These are phyloP conservation scores for Colaptes auratus DNA, from an alignment of 2,113 vertebrate species.

Conservation along the genomic window DNA sequence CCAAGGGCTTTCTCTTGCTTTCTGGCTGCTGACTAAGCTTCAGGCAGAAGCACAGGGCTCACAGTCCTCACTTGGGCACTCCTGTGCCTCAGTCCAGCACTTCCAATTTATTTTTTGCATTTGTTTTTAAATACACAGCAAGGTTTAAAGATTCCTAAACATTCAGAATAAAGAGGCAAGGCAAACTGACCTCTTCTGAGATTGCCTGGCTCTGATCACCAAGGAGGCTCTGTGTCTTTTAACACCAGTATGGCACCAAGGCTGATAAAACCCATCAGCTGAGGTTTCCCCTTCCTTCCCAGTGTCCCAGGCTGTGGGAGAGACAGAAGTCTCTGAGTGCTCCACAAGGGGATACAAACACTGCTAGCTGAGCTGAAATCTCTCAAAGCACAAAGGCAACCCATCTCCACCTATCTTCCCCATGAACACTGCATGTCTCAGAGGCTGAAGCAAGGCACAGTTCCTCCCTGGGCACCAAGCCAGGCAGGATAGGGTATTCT, in stretches of 20 bases:
- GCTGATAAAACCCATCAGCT: not conserved
- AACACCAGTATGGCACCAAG: rapidly evolving
- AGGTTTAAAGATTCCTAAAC: not conserved
- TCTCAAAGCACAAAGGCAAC: not conserved
- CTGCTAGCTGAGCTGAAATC: not conserved
- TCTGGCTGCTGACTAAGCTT: not conserved
- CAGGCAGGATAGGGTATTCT: not conserved
- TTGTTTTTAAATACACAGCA: not conserved
- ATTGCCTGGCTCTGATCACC: not conserved
- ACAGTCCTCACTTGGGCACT: rapidly evolving
- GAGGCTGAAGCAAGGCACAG: rapidly evolving
- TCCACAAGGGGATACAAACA: rapidly evolving
- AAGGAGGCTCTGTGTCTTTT: not conserved
- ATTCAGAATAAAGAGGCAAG: not conserved
- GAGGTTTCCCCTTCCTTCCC: not conserved
- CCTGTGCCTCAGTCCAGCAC: not conserved
- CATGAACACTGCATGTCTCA: rapidly evolving
- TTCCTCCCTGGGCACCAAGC: not conserved
- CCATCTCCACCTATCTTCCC: not conserved
- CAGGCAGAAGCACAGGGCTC: not conserved
- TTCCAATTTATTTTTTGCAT: not conserved
- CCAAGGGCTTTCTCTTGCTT: not conserved
- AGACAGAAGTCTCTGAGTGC: not conserved
- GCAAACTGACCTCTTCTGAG: not conserved
- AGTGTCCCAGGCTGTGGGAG: rapidly evolving